Evolutionary conservation across 2,888 invertebrate species (phyloP).

Genomic region (Drosophila sordidula): DNA sequence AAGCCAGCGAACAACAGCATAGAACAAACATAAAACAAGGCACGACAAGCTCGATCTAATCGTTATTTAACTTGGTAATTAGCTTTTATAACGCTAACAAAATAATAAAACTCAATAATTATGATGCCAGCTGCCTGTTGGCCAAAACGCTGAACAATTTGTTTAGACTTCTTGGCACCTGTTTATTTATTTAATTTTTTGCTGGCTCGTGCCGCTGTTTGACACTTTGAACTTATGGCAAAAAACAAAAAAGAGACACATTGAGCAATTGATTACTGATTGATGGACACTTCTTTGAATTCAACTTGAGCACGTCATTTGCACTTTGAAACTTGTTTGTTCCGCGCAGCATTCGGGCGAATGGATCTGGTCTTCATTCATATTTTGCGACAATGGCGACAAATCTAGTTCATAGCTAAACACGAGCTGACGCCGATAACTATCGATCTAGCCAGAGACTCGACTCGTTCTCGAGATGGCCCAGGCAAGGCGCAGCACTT

Average conservation of each 20-base stretch:
- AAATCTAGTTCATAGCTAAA: conserved; percentile 59
- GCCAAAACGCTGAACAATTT: conserved; percentile 37
- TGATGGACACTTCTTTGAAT: conserved; percentile 3
- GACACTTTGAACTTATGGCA: conserved; percentile 42
- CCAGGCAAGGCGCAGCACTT: conserved; percentile 23
- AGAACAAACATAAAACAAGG: conserved; percentile 14
- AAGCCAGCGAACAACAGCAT: conserved; percentile 33
- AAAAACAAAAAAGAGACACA: conserved; percentile 10
- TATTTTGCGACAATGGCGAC: conserved; percentile 41
- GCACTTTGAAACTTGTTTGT: conserved; percentile 15
- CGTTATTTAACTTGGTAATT: conserved; percentile 74
- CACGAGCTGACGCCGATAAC: conserved; percentile 47
- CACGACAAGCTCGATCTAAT: conserved; percentile 49
- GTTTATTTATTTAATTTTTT: conserved; percentile 16
- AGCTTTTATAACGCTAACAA: conserved; percentile 46
- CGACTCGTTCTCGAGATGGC: conserved; percentile 32
- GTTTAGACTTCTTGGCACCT: conserved; percentile 72
- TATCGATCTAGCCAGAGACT: conserved; percentile 26
- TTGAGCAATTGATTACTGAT: conserved; percentile 14
- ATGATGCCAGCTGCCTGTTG: conserved; percentile 37
- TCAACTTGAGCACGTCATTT: neutral
- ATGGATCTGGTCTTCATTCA: conserved; percentile 41
- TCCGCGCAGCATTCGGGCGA: neutral
- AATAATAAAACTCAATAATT: conserved; percentile 36
- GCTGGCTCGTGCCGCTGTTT: conserved; percentile 59